Evolutionary conservation across 2,113 vertebrate species (phyloP), one percentile per base, ranked within the genome.

Genomic region (Tachuris rubrigastra): DNA sequence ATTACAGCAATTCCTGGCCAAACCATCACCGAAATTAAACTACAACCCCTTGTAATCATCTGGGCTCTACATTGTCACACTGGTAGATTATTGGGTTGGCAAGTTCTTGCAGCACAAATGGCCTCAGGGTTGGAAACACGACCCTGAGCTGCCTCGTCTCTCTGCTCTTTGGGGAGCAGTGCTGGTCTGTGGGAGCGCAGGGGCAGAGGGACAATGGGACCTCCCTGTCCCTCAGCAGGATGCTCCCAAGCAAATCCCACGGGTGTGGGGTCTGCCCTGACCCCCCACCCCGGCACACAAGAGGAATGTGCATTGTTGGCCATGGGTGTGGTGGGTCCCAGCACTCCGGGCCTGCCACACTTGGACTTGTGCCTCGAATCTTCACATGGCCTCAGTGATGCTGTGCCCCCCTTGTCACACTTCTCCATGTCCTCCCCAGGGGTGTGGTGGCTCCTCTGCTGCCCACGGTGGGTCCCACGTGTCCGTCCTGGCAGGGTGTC

Each of bases 281-380:
- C 10, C 59, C 42, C 52, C 74, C 42, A n/a, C 47, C 69, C 47
- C 0, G 0, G 72, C 41, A 75, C 1, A 41, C 78, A 33, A 17
- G n/a, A 85, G 53, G 90, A 90, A 92, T 90, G 21, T 9, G 90
- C 87, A 92, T 92, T 94, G 90, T 88, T 94, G 85, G 92, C 17
- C 62, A 3, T 27, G 95, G 96, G 67, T 3, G 78, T 76, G 92
- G 92, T 83, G 82, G 80, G 75, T n/a, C 77, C 74, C 85, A 59
- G 88, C 67, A 46, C 79, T 28, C 62, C 23, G 55, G 50, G 88
- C 68, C 75, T 81, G 89, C 68, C 83, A 71, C 19, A 17, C 73
- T 71, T 77, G 86, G 94, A 58, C 50, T 69, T 35, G 63, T 90
- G 76, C 83, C 94, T 65, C 42, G 10, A 31, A 73, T 37, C 46